A percentile compares a stretch with the other conserved stretches of the same genome.
Conservation (phyloP, 2,113 vertebrate genomes). For the Cyanoramphus novaezelandiae region DNA sequence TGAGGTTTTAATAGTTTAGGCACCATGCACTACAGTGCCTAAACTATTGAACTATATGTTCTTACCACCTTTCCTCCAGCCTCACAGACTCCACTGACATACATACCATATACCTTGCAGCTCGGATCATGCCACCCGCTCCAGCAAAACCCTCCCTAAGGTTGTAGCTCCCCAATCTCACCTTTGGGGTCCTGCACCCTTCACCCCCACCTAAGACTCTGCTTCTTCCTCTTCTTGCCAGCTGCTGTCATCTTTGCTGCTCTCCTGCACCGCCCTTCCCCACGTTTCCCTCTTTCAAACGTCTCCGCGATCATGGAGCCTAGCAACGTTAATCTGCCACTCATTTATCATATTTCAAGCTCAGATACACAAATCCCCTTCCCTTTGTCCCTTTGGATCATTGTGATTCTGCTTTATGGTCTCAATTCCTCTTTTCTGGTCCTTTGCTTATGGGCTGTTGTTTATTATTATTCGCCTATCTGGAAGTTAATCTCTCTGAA, state of each 20-base stretch:
- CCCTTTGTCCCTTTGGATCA: slow-evolving; percentile 13
- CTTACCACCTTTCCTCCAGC: neutral
- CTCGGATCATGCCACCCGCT: neutral
- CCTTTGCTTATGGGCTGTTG: slow-evolving; percentile 35
- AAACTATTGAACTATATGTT: neutral
- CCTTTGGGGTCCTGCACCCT: accelerated
- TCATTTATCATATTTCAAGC: slow-evolving; percentile 56
- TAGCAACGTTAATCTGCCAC: slow-evolving; percentile 56
- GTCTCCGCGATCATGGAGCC: slow-evolving; percentile 21
- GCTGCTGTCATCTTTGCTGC: neutral
- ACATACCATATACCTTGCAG: neutral
- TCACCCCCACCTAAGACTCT: neutral
- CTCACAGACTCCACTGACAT: neutral
- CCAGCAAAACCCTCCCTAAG: neutral
- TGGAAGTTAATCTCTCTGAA: slow-evolving; percentile 63
- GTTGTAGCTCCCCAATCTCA: neutral
- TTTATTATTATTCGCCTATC: slow-evolving; percentile 66
- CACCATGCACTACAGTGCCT: neutral
- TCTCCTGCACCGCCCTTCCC: slow-evolving; percentile 2
- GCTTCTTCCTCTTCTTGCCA: accelerated
- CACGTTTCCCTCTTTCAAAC: slow-evolving; percentile 9
- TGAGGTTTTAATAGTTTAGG: neutral
- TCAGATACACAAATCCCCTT: slow-evolving; percentile 49
- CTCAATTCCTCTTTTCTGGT: slow-evolving; percentile 23
- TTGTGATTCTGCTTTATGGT: slow-evolving; percentile 12